phyloP scores from a whole-genome alignment of 1,140 invertebrate species.

The Papilio polyxenes region DNA sequence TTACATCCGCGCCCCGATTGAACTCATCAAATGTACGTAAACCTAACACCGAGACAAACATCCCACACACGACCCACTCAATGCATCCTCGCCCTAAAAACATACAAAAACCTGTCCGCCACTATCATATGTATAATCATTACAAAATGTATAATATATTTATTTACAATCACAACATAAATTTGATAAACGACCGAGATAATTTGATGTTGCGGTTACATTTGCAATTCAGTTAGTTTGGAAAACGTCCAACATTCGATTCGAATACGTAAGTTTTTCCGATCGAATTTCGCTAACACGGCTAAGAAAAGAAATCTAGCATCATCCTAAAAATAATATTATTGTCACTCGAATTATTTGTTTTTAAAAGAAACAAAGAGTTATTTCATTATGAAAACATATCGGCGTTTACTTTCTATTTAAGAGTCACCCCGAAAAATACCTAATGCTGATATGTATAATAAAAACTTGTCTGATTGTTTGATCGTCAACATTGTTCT shows the following conservation, averaged over 20 bases:
- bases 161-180: slow-evolving; percentile 80
- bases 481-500: slow-evolving; percentile 48
- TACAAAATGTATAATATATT: slow-evolving; percentile 79
- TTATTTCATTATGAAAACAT: background rate
- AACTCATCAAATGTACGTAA: background rate
- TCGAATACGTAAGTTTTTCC: background rate
- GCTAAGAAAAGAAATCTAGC: slow-evolving; percentile 37
- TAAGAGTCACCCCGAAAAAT: background rate
- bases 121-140: slow-evolving; percentile 78
- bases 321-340: slow-evolving; percentile 37
- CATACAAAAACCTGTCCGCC: slow-evolving; percentile 79
- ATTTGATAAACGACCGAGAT: slow-evolving; percentile 78
- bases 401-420: background rate
- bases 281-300: background rate
- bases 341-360: slow-evolving; percentile 37
- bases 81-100: slow-evolving; percentile 52
- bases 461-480: slow-evolving; percentile 48
- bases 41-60: slow-evolving; percentile 19
- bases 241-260: background rate
- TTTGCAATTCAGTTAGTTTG: background rate
- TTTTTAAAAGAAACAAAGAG: slow-evolving; percentile 3
- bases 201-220: slow-evolving; percentile 64
- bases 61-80: slow-evolving; percentile 22
- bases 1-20: background rate
- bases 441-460: slow-evolving; percentile 48